Conservation (phyloP, 2,113 vertebrate species). For the Nipponia nippon region DNA sequence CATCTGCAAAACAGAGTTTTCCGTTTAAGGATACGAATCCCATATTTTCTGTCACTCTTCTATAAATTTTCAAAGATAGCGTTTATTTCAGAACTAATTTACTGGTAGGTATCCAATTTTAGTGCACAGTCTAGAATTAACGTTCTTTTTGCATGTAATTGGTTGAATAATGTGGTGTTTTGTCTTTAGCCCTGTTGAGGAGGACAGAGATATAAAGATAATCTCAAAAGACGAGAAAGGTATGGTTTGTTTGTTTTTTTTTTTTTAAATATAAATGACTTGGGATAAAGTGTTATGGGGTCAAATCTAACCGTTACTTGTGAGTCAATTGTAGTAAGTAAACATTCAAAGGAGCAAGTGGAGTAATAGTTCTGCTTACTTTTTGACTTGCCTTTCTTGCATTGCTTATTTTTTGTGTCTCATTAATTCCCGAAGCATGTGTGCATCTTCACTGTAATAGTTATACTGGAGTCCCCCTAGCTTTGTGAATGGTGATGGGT, state of each 20-base stretch:
- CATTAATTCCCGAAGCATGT: neutral
- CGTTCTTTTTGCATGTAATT: neutral
- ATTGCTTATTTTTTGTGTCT: neutral
- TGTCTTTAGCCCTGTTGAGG: slow-evolving; percentile 84
- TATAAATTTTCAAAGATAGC: slow-evolving; percentile 49
- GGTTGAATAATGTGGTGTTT: slow-evolving; percentile 62
- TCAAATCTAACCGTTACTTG: neutral
- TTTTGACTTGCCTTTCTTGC: neutral
- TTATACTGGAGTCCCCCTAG: neutral
- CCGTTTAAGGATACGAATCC: slow-evolving; percentile 30
- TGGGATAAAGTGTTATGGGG: neutral
- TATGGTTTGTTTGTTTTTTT: slow-evolving; percentile 13
- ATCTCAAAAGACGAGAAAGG: slow-evolving; percentile 90
- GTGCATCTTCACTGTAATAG: neutral
- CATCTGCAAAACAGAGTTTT: slow-evolving; percentile 53
- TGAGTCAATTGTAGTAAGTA: neutral
- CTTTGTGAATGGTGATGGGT: neutral
- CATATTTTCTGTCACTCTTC: slow-evolving; percentile 46
- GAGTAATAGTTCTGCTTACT: fast-evolving
- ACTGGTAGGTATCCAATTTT: slow-evolving; percentile 74
- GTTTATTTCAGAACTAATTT: slow-evolving; percentile 67
- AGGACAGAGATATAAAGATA: slow-evolving; percentile 78
- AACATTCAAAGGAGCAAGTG: neutral
- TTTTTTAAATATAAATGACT: neutral
- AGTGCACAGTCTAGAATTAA: slow-evolving; percentile 31